Conservation (phyloP, 2,113 vertebrate genomes). For the Myiozetetes cayanensis region DNA sequence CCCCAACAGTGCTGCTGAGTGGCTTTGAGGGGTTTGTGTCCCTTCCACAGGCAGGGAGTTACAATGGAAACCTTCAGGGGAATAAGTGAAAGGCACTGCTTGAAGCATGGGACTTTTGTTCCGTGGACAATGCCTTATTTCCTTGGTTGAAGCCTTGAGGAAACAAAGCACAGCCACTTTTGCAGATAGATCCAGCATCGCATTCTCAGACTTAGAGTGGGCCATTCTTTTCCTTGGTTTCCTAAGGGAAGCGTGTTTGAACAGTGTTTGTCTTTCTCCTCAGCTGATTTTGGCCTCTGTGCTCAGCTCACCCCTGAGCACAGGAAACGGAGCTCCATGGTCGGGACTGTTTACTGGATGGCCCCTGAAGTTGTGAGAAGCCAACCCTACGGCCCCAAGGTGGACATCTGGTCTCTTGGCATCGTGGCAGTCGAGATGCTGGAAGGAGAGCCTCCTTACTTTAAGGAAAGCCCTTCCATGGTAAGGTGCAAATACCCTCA, state of each 20-base stretch:
- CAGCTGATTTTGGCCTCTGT: slow-evolving; percentile 97
- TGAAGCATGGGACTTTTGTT: not conserved
- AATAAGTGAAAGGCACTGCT: too few species aligned
- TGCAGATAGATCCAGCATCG: not conserved
- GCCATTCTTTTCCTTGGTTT: not conserved
- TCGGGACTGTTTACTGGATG: slow-evolving; percentile 97
- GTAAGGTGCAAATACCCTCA: slow-evolving; percentile 71
- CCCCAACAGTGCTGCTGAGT: not conserved
- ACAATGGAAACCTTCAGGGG: too few species aligned
- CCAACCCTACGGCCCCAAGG: slow-evolving; percentile 94
- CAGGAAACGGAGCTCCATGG: slow-evolving; percentile 97
- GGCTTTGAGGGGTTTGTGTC: too few species aligned
- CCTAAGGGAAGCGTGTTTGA: not conserved
- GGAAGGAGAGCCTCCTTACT: slow-evolving; percentile 95
- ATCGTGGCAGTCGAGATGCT: slow-evolving; percentile 99
- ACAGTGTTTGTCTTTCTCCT: not conserved
- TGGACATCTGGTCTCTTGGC: slow-evolving; percentile 96
- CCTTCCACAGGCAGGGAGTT: too few species aligned
- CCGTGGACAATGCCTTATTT: not conserved
- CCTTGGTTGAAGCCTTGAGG: not conserved
- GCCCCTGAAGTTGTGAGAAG: slow-evolving; percentile 95
- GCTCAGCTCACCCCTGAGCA: slow-evolving; percentile 97
- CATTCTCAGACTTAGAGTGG: not conserved
- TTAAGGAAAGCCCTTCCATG: slow-evolving; percentile 96
- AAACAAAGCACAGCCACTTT: fast-evolving